Evolutionary conservation across 2,888 invertebrate species (phyloP).

Genomic region (Drosophila infuscata): DNA sequence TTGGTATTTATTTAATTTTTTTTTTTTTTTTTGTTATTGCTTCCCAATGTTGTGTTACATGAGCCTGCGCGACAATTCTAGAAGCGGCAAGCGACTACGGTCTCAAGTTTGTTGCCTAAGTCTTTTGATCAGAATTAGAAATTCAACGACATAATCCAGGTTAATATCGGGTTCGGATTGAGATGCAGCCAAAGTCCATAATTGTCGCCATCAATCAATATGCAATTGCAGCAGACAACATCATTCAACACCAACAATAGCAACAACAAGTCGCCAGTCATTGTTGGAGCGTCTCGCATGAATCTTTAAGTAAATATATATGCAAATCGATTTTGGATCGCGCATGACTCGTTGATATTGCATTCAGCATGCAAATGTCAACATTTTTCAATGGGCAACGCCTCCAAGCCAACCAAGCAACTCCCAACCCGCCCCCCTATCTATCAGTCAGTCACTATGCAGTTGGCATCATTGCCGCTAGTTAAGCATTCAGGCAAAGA

Average conservation of each 20-base stretch:
- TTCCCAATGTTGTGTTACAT: slow-evolving; percentile 17
- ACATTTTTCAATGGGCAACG: slow-evolving; percentile 50
- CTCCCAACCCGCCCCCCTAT: background rate
- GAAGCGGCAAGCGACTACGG: slow-evolving; percentile 2
- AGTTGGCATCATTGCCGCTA: slow-evolving; percentile 44
- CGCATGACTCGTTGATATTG: slow-evolving; percentile 71
- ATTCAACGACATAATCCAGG: slow-evolving; percentile 32
- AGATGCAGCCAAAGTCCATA: slow-evolving; percentile 29
- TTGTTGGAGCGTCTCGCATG: slow-evolving; percentile 18
- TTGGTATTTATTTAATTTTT: background rate
- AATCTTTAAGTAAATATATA: slow-evolving; percentile 43
- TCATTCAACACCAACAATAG: slow-evolving; percentile 7
- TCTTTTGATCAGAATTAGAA: slow-evolving; percentile 53
- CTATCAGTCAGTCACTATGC: slow-evolving; percentile 6
- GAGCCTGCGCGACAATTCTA: slow-evolving; percentile 28
- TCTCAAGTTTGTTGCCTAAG: slow-evolving; percentile 73
- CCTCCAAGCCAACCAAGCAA: slow-evolving; percentile 4
- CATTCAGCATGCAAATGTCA: slow-evolving; percentile 81
- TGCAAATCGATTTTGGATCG: slow-evolving; percentile 63
- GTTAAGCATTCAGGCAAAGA: slow-evolving; percentile 60
- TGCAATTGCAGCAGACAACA: slow-evolving; percentile 42
- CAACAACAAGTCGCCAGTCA: slow-evolving; percentile 23
- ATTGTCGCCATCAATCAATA: slow-evolving; percentile 49
- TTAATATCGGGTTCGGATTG: slow-evolving; percentile 40
- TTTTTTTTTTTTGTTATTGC: slow-evolving; percentile 13